Percentiles rank a stretch among this genome's conserved stretches.
Evolutionary conservation across 2,888 invertebrate genomes (phyloP).

Genomic region (Agrotis ipsilon): DNA sequence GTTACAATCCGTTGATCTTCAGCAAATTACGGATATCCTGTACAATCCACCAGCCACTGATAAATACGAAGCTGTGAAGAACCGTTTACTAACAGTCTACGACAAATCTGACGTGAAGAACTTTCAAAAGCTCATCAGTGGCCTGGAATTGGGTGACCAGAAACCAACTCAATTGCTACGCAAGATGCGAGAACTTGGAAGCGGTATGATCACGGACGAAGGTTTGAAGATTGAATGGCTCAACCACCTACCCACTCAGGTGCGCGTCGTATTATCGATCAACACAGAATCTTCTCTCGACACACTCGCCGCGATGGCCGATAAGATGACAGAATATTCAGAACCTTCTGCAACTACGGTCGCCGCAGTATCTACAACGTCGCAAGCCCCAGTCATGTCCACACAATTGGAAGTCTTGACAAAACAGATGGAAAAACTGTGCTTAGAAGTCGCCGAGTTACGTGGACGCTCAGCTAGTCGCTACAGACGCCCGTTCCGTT

Average conservation of each 20-base stretch:
- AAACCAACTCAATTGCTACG: slow-evolving; percentile 3
- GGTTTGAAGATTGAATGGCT: too few relatives aligned
- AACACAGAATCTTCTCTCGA: too few relatives aligned
- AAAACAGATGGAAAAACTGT: slow-evolving; percentile 15
- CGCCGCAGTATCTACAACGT: neutral
- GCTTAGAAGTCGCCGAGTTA: slow-evolving; percentile 3
- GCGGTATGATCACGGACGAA: slow-evolving; percentile 1
- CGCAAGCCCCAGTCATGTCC: neutral
- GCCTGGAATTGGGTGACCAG: slow-evolving; percentile 1
- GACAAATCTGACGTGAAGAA: slow-evolving; percentile 13
- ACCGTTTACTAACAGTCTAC: neutral
- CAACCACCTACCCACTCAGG: too few relatives aligned
- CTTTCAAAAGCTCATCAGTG: neutral
- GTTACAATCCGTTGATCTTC: neutral
- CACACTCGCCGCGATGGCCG: too few relatives aligned
- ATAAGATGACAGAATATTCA: too few relatives aligned
- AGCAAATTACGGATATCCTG: neutral
- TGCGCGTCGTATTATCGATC: too few relatives aligned
- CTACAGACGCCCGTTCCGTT: neutral
- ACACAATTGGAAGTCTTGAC: neutral
- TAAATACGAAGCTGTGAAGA: neutral
- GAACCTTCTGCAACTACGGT: neutral
- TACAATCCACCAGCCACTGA: neutral
- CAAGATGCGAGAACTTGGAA: slow-evolving; percentile 1
- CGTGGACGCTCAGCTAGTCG: neutral